A percentile compares a stretch with the other conserved stretches of the same genome.
phyloP scores from a whole-genome alignment of 2,113 vertebrate genomes.

The Pedetes capensis region DNA sequence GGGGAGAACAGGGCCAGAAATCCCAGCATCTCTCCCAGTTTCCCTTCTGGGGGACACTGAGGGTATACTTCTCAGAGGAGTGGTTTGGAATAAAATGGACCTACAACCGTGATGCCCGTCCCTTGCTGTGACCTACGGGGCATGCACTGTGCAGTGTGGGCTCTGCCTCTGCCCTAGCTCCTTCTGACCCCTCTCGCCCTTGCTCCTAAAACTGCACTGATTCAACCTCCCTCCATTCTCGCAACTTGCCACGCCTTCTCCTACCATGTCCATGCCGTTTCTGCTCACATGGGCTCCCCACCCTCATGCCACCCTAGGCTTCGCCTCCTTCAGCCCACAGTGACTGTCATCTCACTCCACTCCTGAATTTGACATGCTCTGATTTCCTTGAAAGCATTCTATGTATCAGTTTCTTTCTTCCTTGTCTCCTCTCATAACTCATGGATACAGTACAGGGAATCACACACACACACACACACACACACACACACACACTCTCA shows the following conservation, averaged over 20 bases:
- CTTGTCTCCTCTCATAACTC: background rate
- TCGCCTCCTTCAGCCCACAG: background rate
- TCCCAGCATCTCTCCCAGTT: background rate
- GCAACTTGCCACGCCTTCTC: background rate
- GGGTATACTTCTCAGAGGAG: background rate
- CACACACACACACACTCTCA: no score
- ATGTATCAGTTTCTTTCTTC: background rate
- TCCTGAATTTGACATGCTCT: background rate
- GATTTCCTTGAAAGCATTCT: background rate
- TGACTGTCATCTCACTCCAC: accelerated
- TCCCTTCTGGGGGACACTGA: background rate
- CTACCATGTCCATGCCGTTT: background rate
- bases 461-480: no score
- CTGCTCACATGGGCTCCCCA: background rate
- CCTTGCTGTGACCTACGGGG: background rate
- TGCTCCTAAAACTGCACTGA: background rate
- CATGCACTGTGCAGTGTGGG: background rate
- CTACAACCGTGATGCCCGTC: background rate
- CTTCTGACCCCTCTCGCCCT: background rate
- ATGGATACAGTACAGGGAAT: no score
- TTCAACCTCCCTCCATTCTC: background rate
- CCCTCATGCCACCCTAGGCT: background rate
- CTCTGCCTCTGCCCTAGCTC: background rate
- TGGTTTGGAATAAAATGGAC: background rate
- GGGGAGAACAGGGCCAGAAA: background rate